A percentile compares a stretch with the other conserved stretches of the same genome.
These are phyloP conservation scores for Myodes glareolus DNA, from an alignment of 2,113 vertebrate species.

Conservation along the genomic window DNA sequence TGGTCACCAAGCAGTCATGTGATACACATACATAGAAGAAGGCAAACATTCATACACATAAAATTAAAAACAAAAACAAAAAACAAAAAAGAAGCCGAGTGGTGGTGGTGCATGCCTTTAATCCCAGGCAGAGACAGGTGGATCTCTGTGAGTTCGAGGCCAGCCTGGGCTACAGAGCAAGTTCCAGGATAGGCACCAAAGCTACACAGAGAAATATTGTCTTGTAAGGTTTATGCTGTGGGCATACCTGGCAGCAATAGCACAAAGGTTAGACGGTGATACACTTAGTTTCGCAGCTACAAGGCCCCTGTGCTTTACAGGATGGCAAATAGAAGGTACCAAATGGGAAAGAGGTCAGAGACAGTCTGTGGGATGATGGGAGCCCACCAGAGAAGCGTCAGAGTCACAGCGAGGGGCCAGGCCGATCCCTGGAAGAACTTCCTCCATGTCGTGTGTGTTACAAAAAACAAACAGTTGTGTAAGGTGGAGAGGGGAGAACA, in stretches of 20 bases:
- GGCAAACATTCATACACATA: not conserved
- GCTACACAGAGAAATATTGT: not conserved
- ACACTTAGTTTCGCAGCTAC: accelerated
- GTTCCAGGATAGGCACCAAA: no score
- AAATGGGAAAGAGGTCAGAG: not conserved
- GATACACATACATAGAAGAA: not conserved
- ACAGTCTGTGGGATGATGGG: not conserved
- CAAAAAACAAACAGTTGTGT: not conserved
- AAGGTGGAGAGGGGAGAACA: no score
- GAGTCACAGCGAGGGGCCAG: not conserved
- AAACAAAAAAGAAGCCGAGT: no score
- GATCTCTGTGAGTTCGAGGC: no score
- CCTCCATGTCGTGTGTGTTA: not conserved
- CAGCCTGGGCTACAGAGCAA: no score
- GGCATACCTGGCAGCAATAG: not conserved
- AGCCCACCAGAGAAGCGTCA: not conserved
- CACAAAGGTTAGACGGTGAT: no score
- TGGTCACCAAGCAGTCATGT: no score
- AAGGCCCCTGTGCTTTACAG: not conserved
- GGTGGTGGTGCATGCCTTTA: no score
- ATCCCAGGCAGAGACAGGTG: no score
- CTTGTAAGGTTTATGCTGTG: not conserved
- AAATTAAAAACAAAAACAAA: not conserved
- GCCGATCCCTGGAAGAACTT: not conserved
- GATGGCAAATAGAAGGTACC: not conserved